A percentile compares a stretch with the other conserved stretches of the same genome.
Conservation (phyloP, 2,113 vertebrate species). For the Felis chaus region DNA sequence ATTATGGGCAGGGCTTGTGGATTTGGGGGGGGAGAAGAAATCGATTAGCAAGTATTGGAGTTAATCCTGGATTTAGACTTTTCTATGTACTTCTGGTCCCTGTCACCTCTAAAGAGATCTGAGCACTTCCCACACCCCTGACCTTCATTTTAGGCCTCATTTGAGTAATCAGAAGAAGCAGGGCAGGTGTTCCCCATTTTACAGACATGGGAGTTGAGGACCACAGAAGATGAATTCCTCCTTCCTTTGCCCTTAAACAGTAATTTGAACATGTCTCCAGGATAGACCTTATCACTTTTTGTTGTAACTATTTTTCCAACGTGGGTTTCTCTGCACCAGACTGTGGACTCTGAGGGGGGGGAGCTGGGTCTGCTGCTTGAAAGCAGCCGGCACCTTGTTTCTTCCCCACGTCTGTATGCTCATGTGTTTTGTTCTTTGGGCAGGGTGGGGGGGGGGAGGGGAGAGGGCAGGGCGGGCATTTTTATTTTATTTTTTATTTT, state of each 20-base stretch:
- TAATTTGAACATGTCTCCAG: not conserved
- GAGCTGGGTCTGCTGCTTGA: not conserved
- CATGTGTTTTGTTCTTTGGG: not conserved
- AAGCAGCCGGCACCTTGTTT: not conserved
- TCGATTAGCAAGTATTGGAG: not conserved
- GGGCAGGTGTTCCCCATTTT: not conserved
- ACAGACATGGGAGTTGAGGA: not conserved
- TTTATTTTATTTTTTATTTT: not conserved
- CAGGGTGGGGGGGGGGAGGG: not conserved
- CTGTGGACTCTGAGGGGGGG: not conserved
- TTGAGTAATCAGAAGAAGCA: not conserved
- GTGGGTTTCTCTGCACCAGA: not conserved
- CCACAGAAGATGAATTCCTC: not conserved
- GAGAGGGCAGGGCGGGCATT: not conserved
- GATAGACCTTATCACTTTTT: not conserved
- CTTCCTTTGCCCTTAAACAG: not conserved
- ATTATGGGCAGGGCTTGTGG: not conserved
- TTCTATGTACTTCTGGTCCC: not conserved
- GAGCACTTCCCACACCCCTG: not conserved
- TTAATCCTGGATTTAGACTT: conserved; percentile 12
- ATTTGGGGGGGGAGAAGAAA: not conserved
- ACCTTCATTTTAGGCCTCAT: not conserved
- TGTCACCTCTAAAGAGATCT: not conserved
- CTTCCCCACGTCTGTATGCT: not conserved
- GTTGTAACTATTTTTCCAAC: not conserved